phyloP scores from a whole-genome alignment of 2,113 vertebrate genomes.

The Petrocephalus zakoni region DNA sequence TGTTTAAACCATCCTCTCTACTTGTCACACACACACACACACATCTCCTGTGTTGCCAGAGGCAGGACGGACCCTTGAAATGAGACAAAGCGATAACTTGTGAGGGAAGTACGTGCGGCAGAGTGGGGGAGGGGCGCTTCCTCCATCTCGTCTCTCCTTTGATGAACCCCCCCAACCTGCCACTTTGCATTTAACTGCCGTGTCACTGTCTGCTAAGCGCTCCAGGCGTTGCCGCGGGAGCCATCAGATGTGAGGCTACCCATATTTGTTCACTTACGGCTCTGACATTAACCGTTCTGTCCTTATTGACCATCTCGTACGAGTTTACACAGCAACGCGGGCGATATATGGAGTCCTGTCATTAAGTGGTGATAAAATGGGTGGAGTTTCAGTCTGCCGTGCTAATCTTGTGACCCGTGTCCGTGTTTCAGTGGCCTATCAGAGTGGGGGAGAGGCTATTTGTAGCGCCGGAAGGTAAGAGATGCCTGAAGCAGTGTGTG shows the following conservation, averaged over 20 bases:
- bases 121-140: not conserved
- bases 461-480: slow-evolving; percentile 86
- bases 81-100: not conserved
- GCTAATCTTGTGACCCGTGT: not conserved
- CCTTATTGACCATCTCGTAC: not conserved
- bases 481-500: not conserved
- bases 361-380: not conserved
- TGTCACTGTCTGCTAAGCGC: not conserved
- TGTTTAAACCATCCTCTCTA: slow-evolving; percentile 24
- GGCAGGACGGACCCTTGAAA: not conserved
- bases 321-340: not conserved
- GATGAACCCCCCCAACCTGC: not conserved
- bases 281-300: not conserved
- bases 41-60: not conserved
- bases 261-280: not conserved
- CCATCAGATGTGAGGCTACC: not conserved
- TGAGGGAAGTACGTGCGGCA: not conserved
- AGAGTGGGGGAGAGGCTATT: slow-evolving; percentile 85
- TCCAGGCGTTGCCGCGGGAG: not conserved
- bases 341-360: not conserved
- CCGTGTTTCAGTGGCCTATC: slow-evolving; percentile 77
- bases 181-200: not conserved
- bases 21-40: not conserved
- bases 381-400: not conserved
- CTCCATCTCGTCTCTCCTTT: not conserved